Conservation (phyloP, 2,888 invertebrate genomes). For the Serripes groenlandicus region DNA sequence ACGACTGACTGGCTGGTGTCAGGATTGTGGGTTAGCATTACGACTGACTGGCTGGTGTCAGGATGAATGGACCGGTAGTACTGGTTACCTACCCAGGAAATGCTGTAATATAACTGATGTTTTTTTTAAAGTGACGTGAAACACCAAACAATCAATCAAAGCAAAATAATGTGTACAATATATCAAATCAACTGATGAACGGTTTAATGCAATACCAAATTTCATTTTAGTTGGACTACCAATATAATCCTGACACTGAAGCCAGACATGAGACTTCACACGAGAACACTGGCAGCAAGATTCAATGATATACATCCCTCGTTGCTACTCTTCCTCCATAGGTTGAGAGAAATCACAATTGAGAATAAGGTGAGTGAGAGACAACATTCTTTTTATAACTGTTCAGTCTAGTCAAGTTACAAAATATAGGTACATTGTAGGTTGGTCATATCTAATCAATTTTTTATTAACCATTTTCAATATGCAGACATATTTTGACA, state of each 20-base stretch:
- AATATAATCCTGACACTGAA: slow-evolving; percentile 84
- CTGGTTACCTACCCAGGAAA: too few relatives aligned
- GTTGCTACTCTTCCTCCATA: slow-evolving; percentile 85
- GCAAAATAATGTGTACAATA: too few relatives aligned
- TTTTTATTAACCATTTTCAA: not conserved
- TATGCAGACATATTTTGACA: not conserved
- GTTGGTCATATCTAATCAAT: too few relatives aligned
- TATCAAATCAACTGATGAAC: too few relatives aligned
- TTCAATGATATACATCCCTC: slow-evolving; percentile 86
- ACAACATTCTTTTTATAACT: not conserved
- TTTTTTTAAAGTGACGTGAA: too few relatives aligned
- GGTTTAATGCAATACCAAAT: too few relatives aligned
- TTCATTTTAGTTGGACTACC: slow-evolving; percentile 83
- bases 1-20: too few relatives aligned
- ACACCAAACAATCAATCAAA: too few relatives aligned
- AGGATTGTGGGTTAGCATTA: too few relatives aligned
- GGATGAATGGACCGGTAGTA: too few relatives aligned
- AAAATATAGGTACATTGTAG: not conserved
- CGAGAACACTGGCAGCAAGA: slow-evolving; percentile 81
- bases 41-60: too few relatives aligned
- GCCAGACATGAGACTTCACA: slow-evolving; percentile 74
- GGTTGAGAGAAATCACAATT: slow-evolving; percentile 82
- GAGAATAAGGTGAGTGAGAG: slow-evolving; percentile 79
- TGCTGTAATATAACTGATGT: too few relatives aligned
- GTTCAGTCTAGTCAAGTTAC: not conserved